These are phyloP conservation scores for Lucilia cuprina DNA, from an alignment of 1,140 invertebrate species.

Conservation along the genomic window DNA sequence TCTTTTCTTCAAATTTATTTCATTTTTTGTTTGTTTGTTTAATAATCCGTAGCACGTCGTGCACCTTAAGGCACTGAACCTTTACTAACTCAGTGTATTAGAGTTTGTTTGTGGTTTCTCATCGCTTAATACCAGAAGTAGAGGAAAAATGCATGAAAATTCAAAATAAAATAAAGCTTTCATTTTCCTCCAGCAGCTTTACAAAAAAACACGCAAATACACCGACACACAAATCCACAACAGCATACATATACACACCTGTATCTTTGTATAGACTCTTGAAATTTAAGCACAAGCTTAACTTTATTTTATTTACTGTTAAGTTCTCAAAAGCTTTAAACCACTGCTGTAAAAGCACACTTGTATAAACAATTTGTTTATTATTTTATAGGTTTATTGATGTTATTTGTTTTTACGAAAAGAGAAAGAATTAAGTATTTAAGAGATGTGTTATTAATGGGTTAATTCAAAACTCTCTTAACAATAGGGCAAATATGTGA, in stretches of 20 bases:
- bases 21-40: background rate
- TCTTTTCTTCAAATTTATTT: background rate
- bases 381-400: background rate
- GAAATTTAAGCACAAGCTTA: background rate
- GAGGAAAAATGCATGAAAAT: background rate
- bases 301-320: background rate
- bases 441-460: background rate
- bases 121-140: background rate
- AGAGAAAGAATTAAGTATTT: background rate
- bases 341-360: background rate
- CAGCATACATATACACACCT: background rate
- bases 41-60: slow-evolving; percentile 25
- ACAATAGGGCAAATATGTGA: background rate
- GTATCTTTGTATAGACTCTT: background rate
- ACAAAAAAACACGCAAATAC: background rate
- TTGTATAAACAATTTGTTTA: background rate
- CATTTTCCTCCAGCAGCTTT: background rate
- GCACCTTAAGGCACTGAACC: slow-evolving; percentile 30
- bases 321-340: background rate
- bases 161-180: background rate
- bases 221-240: background rate
- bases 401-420: background rate
- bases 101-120: background rate
- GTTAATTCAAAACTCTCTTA: background rate
- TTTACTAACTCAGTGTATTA: slow-evolving; percentile 14